These are phyloP conservation scores for Shinisaurus crocodilurus DNA, from an alignment of 2,113 vertebrate genomes.

Conservation along the genomic window DNA sequence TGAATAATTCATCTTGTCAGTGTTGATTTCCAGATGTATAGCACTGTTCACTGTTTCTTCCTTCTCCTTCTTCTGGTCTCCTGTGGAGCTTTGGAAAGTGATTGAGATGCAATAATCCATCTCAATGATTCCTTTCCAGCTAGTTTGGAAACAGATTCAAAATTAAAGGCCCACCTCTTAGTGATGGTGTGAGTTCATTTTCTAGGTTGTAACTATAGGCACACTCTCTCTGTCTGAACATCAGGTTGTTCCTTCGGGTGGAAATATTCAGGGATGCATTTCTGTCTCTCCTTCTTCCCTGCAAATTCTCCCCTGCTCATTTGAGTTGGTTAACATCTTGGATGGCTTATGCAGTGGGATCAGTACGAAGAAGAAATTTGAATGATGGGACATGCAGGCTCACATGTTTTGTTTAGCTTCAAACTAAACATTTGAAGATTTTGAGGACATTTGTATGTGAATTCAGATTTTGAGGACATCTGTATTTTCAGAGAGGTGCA, in stretches of 20 bases:
- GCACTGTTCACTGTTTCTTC: slow-evolving; percentile 31
- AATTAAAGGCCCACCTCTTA: background rate
- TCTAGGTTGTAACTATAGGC: background rate
- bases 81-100: slow-evolving; percentile 28
- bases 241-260: background rate
- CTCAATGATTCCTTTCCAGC: slow-evolving; percentile 12
- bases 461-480: background rate
- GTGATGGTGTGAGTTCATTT: too few relatives aligned
- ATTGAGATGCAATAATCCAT: slow-evolving; percentile 27
- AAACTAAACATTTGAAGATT: too few relatives aligned
- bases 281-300: too few relatives aligned
- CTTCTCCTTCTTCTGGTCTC: slow-evolving; percentile 50
- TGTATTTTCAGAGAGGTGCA: background rate
- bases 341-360: background rate
- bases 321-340: background rate
- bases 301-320: background rate
- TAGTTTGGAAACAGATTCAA: background rate
- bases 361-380: background rate
- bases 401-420: too few relatives aligned
- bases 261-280: background rate
- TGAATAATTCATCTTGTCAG: slow-evolving; percentile 67
- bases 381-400: background rate
- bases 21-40: slow-evolving; percentile 70
- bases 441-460: too few relatives aligned
- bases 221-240: background rate